A percentile compares a stretch with the other conserved stretches of the same genome.
Conservation (phyloP, 2,888 invertebrate genomes). For the Oscheius sp. region DNA sequence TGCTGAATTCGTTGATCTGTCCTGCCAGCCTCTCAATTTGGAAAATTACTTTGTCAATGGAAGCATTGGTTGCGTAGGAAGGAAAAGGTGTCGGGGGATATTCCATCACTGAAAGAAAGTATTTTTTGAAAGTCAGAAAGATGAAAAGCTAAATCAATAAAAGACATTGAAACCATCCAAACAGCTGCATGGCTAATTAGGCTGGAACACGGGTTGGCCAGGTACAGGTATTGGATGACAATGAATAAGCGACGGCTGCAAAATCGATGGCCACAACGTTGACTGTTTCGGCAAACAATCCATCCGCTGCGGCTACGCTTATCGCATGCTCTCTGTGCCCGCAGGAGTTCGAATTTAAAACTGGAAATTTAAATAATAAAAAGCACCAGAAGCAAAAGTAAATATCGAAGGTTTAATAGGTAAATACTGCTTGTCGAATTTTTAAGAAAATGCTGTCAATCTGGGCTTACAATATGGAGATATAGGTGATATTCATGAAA, state of each 20-base stretch:
- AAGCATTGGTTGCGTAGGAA: slow-evolving; percentile 44
- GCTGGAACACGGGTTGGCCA: slow-evolving; percentile 11
- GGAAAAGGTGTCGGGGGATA: slow-evolving; percentile 30
- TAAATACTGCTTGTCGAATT: no score
- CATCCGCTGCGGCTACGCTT: slow-evolving; percentile 28
- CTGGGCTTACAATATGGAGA: no score
- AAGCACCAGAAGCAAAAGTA: no score
- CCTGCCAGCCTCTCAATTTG: slow-evolving; percentile 43
- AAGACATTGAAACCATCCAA: slow-evolving; percentile 2
- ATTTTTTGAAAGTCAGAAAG: slow-evolving; percentile 4
- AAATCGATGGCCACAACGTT: slow-evolving; percentile 35
- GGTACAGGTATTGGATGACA: slow-evolving; percentile 29
- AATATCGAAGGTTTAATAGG: no score
- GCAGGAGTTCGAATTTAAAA: slow-evolving; percentile 16
- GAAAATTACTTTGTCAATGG: slow-evolving; percentile 60
- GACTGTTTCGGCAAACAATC: slow-evolving; percentile 41
- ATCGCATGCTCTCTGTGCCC: slow-evolving; percentile 24
- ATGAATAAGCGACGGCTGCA: slow-evolving; percentile 26
- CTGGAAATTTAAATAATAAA: slow-evolving; percentile 3
- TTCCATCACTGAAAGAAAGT: slow-evolving; percentile 3
- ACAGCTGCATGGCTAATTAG: slow-evolving; percentile 12
- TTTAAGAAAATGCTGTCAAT: no score
- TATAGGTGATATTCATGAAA: no score
- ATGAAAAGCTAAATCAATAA: not conserved
- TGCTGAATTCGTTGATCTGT: slow-evolving; percentile 31